Evolutionary conservation across 2,113 vertebrate species (phyloP).

Genomic region (Thermophis baileyi): DNA sequence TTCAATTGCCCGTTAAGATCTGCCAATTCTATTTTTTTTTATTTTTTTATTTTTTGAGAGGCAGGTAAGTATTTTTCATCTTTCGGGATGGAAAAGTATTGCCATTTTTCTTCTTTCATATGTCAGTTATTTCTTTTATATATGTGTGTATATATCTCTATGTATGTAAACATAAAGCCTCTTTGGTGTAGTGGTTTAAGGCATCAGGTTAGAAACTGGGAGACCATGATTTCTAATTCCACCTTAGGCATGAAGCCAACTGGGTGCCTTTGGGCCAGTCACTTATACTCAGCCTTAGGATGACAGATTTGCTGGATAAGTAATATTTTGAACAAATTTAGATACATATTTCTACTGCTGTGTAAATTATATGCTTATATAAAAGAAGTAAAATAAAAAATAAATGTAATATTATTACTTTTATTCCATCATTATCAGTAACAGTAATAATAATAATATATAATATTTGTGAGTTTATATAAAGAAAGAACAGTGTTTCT

Average conservation of each 20-base stretch:
- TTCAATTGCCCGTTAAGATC: background rate
- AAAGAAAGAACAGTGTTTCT: background rate
- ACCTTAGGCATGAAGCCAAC: background rate
- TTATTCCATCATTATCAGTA: background rate
- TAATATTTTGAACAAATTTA: background rate
- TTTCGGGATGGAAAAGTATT: background rate
- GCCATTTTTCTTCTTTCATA: background rate
- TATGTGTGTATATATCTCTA: background rate
- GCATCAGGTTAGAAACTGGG: background rate
- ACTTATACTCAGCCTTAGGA: background rate
- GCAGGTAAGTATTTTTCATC: background rate
- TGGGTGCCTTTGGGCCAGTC: background rate
- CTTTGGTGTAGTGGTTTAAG: background rate
- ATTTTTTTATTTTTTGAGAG: background rate
- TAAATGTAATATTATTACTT: background rate
- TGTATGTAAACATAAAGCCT: background rate
- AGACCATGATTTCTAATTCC: background rate
- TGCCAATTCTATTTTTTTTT: background rate
- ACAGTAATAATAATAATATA: background rate
- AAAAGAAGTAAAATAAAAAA: background rate
- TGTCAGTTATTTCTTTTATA: background rate
- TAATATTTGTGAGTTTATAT: background rate
- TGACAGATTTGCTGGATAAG: background rate
- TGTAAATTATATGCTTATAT: background rate
- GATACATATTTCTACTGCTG: background rate